A percentile compares a stretch with the other conserved stretches of the same genome.
phyloP scores from a whole-genome alignment of 2,797 vertebrate genomes.

The Sebastes taczanowskii region DNA sequence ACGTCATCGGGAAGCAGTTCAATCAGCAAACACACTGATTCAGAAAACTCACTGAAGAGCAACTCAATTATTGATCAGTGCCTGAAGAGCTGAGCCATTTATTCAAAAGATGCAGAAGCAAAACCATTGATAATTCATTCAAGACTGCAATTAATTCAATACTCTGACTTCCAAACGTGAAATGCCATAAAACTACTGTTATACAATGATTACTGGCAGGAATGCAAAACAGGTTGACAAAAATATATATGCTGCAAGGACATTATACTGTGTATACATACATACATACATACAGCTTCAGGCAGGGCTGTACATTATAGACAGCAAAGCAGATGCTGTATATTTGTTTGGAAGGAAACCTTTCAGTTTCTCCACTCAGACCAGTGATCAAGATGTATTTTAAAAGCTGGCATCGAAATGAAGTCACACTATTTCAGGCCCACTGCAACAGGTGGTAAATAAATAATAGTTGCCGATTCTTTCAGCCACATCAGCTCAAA shows the following conservation, averaged over 20 bases:
- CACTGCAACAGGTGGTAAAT: neutral
- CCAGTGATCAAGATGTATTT: neutral
- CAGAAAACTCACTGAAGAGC: neutral
- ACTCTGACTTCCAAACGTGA: neutral
- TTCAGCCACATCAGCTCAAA: conserved; percentile 1
- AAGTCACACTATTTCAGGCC: neutral
- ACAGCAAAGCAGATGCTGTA: neutral
- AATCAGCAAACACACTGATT: neutral
- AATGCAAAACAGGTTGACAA: neutral
- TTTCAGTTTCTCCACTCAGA: neutral
- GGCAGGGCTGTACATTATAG: neutral
- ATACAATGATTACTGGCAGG: neutral
- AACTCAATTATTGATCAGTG: neutral
- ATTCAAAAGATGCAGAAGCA: neutral
- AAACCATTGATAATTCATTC: neutral
- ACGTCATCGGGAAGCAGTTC: neutral
- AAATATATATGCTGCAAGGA: neutral
- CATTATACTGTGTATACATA: neutral
- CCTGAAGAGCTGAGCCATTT: neutral
- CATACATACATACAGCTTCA: neutral
- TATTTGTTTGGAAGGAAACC: neutral
- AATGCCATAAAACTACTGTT: neutral
- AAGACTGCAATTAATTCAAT: neutral
- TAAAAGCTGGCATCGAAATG: neutral
- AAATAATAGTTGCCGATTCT: conserved; percentile 2